Conservation (phyloP, 1,140 invertebrate species). For the Eupeodes corollae region DNA sequence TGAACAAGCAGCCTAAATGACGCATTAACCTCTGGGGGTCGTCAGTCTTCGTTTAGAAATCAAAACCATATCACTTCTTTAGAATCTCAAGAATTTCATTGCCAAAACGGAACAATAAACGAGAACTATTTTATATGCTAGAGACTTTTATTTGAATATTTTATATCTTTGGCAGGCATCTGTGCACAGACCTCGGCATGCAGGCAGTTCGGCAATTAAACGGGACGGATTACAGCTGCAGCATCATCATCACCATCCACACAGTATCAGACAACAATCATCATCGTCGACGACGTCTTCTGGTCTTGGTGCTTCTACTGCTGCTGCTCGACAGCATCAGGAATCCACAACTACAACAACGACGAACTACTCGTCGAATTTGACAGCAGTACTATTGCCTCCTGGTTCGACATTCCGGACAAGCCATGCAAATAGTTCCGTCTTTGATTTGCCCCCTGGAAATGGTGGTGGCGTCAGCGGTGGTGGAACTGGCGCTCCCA, state of each 20-base stretch:
- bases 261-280: not conserved
- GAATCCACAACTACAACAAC: constrained; percentile 4
- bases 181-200: constrained; percentile 12
- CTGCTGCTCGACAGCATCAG: too few relatives aligned
- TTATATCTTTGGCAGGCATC: constrained; percentile 9
- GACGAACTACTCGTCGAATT: not conserved
- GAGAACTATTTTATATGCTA: too few relatives aligned
- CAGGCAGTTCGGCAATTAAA: constrained; percentile 3
- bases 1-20: too few relatives aligned
- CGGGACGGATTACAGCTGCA: not conserved
- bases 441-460: not conserved
- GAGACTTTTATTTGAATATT: not conserved
- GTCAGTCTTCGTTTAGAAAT: too few relatives aligned
- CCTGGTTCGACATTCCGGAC: too few relatives aligned
- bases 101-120: too few relatives aligned
- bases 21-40: too few relatives aligned
- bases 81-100: not conserved
- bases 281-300: not conserved
- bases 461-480: not conserved
- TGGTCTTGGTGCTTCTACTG: too few relatives aligned
- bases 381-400: too few relatives aligned
- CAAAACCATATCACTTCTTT: too few relatives aligned
- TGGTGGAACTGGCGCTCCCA: not conserved
- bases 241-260: not conserved
- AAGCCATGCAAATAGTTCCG: not conserved